Percentiles rank a stretch among this genome's conserved stretches.
Evolutionary conservation across 2,888 invertebrate genomes (phyloP).

Genomic region (Tethea ocularis): DNA sequence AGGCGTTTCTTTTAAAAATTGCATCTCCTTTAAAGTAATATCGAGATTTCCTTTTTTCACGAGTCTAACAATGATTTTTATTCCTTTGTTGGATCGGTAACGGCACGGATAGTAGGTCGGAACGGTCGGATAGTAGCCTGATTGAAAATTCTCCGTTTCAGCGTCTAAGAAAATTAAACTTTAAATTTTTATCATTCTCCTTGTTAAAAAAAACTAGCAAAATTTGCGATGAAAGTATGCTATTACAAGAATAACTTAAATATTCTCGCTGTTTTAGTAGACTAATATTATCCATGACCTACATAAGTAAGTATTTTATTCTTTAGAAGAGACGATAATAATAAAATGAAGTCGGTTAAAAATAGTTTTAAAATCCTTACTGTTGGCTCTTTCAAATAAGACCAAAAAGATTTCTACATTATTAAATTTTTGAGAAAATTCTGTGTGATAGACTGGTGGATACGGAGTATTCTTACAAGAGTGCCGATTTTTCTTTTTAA

Average conservation of each 20-base stretch:
- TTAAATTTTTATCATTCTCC: slow-evolving; percentile 1
- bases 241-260: background rate
- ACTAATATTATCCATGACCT: no score
- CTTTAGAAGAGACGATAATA: no score
- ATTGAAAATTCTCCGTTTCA: slow-evolving; percentile 53
- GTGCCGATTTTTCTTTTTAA: no score
- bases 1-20: slow-evolving; percentile 42
- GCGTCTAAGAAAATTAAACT: slow-evolving; percentile 8
- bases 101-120: no score
- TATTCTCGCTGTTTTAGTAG: background rate
- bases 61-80: slow-evolving; percentile 48
- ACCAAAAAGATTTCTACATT: no score
- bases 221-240: background rate
- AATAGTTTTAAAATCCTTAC: no score
- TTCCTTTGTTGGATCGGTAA: slow-evolving; percentile 43
- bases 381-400: no score
- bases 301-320: no score
- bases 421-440: no score
- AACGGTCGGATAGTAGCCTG: slow-evolving; percentile 46
- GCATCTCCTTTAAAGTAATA: slow-evolving; percentile 40
- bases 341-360: no score
- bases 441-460: no score
- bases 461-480: no score
- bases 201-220: background rate
- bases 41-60: slow-evolving; percentile 26